Evolutionary conservation across 64 coral and sea anemone species (phyloP), one percentile per base, ranked within the genome.

Genomic region (Exaiptasia diaphana): DNA sequence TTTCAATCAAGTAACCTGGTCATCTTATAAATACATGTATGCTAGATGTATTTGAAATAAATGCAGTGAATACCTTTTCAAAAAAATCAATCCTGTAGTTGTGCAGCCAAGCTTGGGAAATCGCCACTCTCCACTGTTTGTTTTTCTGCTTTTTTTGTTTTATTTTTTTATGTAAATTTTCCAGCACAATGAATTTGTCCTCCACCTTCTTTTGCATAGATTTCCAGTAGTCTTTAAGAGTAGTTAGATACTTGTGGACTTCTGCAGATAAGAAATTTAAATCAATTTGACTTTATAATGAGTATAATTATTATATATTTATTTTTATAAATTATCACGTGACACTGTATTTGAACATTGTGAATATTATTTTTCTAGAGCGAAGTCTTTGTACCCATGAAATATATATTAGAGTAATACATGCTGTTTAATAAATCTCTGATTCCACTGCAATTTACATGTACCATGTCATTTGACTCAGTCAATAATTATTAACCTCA

Each of bases 71-170:
- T 80, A 81, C 60, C 61, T 81, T 81, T 64, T 32, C 48, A 46
- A 81, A 81, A 37, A 81, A 81, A 2, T 5, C 12, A 29, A 81
- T 33, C n/a, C 67, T 81, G 84, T 5, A 87, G 27, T 68, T 87
- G 69, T 36, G 84, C 71, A 77, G 72, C 84, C 64, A 50, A 87
- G 32, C 4, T 40, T 67, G 84, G 38, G 77, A 78, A 78, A 27
- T 23, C 25, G 53, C 25, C 53, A n/a, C 17, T 56, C 4, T 15
- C 18, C 41, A 60, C 62, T 77, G 30, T 79, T 78, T 2, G 32
- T 68, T 26, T 77, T 52, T 4, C 55, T 23, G 53, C 71, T 59
- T 44, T 79, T 26, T 53, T 78, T 79, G 25, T 54, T 40, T 38
- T 50, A 45, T 79, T 88, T 41, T 73, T 38, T 59, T 62, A 65